Percentiles rank a stretch among this genome's conserved stretches.
These are phyloP conservation scores for Gambusia affinis DNA, from an alignment of 2,113 vertebrate genomes.

Conservation along the genomic window DNA sequence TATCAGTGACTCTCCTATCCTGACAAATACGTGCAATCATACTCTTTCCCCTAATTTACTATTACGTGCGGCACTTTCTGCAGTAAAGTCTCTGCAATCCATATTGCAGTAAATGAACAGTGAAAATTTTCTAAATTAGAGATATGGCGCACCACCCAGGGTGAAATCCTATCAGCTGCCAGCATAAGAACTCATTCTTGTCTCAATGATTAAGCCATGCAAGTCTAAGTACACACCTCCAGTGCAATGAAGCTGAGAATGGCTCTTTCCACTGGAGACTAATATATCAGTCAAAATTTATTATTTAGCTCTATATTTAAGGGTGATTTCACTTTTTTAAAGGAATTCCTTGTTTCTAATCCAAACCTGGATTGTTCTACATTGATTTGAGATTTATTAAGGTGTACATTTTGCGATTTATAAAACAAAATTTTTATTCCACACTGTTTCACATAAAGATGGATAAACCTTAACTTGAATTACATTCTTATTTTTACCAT, in stretches of 20 bases:
- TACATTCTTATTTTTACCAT: too few relatives aligned
- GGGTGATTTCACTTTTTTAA: too few relatives aligned
- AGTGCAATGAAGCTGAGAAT: too few relatives aligned
- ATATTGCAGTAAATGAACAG: background rate
- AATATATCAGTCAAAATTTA: too few relatives aligned
- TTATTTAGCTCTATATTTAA: too few relatives aligned
- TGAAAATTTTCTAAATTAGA: background rate
- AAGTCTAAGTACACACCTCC: too few relatives aligned
- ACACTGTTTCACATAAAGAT: too few relatives aligned
- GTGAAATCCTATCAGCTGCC: background rate
- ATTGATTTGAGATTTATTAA: background rate
- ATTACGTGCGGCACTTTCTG: background rate
- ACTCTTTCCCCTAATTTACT: background rate
- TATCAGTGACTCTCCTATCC: conserved; percentile 2
- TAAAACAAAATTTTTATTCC: too few relatives aligned
- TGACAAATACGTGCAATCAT: background rate
- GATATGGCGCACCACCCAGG: background rate
- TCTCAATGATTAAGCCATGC: too few relatives aligned
- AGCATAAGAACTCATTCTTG: background rate
- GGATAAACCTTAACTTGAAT: too few relatives aligned
- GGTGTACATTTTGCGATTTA: too few relatives aligned
- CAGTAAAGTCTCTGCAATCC: background rate
- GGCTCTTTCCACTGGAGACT: too few relatives aligned
- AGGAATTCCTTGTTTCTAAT: background rate
- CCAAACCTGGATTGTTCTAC: background rate